These are phyloP conservation scores for Microtus richardsoni DNA, from an alignment of 2,113 vertebrate species.

Conservation along the genomic window DNA sequence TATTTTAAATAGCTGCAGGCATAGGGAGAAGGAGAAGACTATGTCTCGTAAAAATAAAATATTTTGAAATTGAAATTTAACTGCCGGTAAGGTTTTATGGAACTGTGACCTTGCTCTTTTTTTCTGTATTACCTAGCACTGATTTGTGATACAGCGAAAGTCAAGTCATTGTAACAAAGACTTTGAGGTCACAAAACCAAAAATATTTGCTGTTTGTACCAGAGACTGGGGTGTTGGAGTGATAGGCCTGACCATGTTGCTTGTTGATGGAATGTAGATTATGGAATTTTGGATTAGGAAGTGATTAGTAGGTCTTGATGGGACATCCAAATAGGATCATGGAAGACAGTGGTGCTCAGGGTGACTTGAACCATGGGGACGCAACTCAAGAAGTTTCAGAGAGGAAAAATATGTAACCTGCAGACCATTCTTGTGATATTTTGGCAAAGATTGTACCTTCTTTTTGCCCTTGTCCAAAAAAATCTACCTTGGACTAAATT, in stretches of 20 bases:
- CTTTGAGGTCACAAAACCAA: background rate
- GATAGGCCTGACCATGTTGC: background rate
- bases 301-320: background rate
- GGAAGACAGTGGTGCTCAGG: background rate
- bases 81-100: background rate
- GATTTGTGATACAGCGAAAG: background rate
- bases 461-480: background rate
- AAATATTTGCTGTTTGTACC: background rate
- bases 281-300: background rate
- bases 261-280: background rate
- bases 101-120: background rate
- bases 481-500: background rate
- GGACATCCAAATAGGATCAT: background rate
- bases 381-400: background rate
- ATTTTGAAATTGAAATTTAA: background rate
- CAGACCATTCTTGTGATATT: background rate
- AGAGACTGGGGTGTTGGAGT: background rate
- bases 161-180: background rate
- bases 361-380: background rate
- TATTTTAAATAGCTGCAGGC: background rate
- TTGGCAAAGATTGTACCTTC: background rate
- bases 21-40: background rate
- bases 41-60: background rate
- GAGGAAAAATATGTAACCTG: background rate
- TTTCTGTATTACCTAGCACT: background rate